A percentile compares a stretch with the other conserved stretches of the same genome.
Evolutionary conservation across 1,140 invertebrate genomes (phyloP).

Genomic region (Megalopta genalis): DNA sequence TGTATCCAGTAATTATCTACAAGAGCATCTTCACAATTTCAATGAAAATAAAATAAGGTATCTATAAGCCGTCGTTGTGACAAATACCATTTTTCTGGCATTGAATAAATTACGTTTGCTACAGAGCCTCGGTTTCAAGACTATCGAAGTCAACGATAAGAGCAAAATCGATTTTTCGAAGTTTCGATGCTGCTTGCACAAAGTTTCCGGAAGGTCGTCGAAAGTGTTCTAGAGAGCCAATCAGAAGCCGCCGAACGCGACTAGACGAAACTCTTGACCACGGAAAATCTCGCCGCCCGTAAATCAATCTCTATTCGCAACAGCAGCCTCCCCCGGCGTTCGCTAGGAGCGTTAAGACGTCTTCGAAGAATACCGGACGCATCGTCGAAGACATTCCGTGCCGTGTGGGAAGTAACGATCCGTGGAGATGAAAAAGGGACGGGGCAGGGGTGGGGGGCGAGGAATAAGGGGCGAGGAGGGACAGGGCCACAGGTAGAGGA

Average conservation of each 20-base stretch:
- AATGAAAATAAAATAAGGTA: too few relatives aligned
- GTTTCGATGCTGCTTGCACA: too few relatives aligned
- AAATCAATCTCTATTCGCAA: background rate
- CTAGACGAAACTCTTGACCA: background rate
- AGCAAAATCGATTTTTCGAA: too few relatives aligned
- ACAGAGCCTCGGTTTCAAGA: too few relatives aligned
- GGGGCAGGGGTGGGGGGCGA: conserved; percentile 8
- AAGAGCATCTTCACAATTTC: too few relatives aligned
- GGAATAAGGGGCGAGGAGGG: conserved; percentile 7
- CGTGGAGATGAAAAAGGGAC: conserved; percentile 51
- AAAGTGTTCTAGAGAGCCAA: too few relatives aligned
- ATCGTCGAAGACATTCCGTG: conserved; percentile 32
- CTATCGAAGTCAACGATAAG: too few relatives aligned
- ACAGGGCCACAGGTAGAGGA: conserved; percentile 56
- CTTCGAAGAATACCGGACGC: conserved; percentile 33
- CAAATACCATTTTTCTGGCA: too few relatives aligned
- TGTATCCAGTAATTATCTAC: too few relatives aligned
- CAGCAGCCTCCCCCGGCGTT: background rate
- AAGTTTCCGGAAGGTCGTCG: too few relatives aligned
- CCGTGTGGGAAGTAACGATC: conserved; percentile 51
- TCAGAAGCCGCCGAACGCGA: background rate
- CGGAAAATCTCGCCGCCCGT: background rate
- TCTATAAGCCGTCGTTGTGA: too few relatives aligned
- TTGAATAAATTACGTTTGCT: too few relatives aligned
- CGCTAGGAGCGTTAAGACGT: conserved; percentile 31